Conservation (phyloP, 2,888 invertebrate genomes). For the Melitaea athalia region DNA sequence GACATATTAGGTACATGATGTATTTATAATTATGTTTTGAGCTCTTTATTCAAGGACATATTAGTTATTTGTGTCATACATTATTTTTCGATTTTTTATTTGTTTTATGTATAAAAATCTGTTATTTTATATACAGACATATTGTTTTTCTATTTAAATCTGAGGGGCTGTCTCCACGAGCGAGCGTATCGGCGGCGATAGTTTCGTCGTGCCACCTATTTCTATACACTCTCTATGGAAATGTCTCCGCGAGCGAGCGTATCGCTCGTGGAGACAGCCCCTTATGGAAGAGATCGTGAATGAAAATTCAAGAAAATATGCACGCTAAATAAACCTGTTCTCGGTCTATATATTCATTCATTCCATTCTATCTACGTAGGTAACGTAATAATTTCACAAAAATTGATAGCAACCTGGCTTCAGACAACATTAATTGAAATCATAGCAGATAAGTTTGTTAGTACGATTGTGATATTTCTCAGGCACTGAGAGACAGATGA, state of each 20-base stretch:
- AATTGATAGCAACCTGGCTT: neutral
- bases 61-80: no score
- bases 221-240: no score
- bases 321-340: neutral
- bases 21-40: neutral
- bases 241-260: no score
- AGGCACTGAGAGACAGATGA: neutral
- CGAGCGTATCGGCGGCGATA: no score
- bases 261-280: no score
- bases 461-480: neutral
- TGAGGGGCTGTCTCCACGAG: no score
- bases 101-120: neutral
- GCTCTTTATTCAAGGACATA: neutral
- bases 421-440: neutral
- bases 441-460: neutral
- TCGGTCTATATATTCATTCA: no score
- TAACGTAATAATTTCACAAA: neutral
- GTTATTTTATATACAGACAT: neutral
- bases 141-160: no score
- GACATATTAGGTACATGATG: neutral
- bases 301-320: neutral
- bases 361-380: no score
- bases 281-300: neutral
- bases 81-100: neutral
- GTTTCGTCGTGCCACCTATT: no score